Conservation (phyloP, 1,140 invertebrate genomes). For the Caenorhabditis inopinata region DNA sequence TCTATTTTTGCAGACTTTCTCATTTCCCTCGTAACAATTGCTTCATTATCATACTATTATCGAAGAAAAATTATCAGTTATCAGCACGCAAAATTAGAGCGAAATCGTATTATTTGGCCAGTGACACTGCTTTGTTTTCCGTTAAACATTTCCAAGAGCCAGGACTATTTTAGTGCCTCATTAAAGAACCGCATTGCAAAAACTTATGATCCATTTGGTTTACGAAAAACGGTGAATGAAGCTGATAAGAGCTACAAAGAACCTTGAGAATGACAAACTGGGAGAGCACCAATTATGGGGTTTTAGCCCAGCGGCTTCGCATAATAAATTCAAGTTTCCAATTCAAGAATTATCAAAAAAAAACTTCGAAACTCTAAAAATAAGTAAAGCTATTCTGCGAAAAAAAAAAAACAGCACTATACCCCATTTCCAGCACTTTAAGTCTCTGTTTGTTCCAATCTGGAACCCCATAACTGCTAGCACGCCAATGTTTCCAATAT, state of each 20-base stretch:
- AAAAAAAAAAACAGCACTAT: too few species aligned
- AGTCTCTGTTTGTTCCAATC: too few species aligned
- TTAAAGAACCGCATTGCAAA: too few species aligned
- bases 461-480: too few species aligned
- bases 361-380: too few species aligned
- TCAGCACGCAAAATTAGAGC: slow-evolving; percentile 13
- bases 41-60: slow-evolving; percentile 12
- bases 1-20: not conserved
- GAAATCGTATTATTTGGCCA: slow-evolving; percentile 17
- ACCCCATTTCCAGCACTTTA: too few species aligned
- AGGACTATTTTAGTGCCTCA: too few species aligned
- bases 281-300: not conserved
- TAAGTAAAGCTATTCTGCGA: too few species aligned
- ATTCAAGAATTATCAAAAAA: too few species aligned
- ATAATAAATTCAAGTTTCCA: too few species aligned
- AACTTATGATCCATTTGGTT: not conserved
- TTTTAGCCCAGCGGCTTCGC: too few species aligned
- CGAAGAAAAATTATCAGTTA: slow-evolving; percentile 7
- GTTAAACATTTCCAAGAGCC: not conserved
- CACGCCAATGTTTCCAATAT: too few species aligned
- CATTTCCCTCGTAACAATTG: not conserved
- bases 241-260: not conserved
- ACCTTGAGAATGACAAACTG: not conserved
- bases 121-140: not conserved
- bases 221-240: not conserved